Conservation (phyloP, 2,888 invertebrate genomes). For the Linnaemya tessellans region DNA sequence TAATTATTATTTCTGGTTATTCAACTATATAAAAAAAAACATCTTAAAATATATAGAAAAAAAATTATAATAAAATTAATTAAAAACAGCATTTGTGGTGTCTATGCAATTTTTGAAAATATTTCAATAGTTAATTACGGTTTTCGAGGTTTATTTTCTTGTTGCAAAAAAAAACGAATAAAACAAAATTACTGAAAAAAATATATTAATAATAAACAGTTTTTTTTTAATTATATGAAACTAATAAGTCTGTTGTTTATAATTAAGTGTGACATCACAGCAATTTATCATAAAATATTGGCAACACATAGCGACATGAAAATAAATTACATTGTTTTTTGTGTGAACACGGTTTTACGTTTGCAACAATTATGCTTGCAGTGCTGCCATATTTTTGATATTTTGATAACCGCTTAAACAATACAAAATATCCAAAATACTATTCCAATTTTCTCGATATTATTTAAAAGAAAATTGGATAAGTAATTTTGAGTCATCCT, state of each 20-base stretch:
- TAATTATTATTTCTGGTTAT: not conserved
- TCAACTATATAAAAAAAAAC: not conserved
- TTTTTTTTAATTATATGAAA: conserved; percentile 34
- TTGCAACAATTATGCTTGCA: conserved; percentile 11
- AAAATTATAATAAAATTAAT: conserved; percentile 50
- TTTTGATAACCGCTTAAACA: not conserved
- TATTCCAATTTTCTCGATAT: not conserved
- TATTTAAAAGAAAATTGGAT: too few relatives aligned
- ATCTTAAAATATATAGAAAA: not conserved
- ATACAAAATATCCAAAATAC: not conserved
- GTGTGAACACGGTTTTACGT: conserved; percentile 7
- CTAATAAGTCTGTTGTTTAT: conserved; percentile 47
- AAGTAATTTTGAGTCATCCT: too few relatives aligned
- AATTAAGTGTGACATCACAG: conserved; percentile 51
- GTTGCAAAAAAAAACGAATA: not conserved
- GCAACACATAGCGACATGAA: conserved; percentile 11
- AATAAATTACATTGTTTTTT: not conserved
- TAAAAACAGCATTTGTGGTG: conserved; percentile 58
- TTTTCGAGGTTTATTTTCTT: conserved; percentile 1
- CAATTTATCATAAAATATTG: conserved; percentile 43
- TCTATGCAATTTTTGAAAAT: conserved; percentile 41
- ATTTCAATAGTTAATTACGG: conserved; percentile 32
- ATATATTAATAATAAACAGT: conserved; percentile 26
- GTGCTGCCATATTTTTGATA: not conserved
- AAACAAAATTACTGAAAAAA: conserved; percentile 24